These are phyloP conservation scores for Ormyrus pomaceus DNA, from an alignment of 2,888 invertebrate species.

Conservation along the genomic window DNA sequence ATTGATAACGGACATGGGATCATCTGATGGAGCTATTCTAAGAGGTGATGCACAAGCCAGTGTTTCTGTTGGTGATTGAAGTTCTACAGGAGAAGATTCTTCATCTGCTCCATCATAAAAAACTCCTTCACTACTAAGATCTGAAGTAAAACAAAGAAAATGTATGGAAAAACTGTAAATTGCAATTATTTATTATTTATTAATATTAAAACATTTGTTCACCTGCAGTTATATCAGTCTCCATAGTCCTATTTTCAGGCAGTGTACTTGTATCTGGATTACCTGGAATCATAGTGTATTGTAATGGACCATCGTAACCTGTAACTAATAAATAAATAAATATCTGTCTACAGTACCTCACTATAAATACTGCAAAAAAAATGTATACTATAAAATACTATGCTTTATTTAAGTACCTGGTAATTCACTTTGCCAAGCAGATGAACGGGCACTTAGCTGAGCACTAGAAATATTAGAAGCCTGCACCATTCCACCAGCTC, in stretches of 20 bases:
- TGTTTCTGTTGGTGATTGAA: slow-evolving; percentile 71
- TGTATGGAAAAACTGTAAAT: slow-evolving; percentile 30
- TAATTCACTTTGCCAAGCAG: slow-evolving; percentile 82
- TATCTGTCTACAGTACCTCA: neutral
- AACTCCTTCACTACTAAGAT: slow-evolving; percentile 67
- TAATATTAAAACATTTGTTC: slow-evolving; percentile 66
- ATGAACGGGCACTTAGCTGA: slow-evolving; percentile 81
- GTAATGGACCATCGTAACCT: slow-evolving; percentile 93
- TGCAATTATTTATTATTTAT: slow-evolving; percentile 16
- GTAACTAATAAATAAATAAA: slow-evolving; percentile 54
- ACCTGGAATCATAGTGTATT: slow-evolving; percentile 88
- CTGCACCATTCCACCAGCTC: slow-evolving; percentile 88
- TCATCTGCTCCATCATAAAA: slow-evolving; percentile 74
- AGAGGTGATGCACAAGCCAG: slow-evolving; percentile 70
- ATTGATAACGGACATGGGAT: slow-evolving; percentile 66
- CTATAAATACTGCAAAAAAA: neutral
- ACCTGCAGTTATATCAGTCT: slow-evolving; percentile 68
- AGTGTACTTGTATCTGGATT: slow-evolving; percentile 81
- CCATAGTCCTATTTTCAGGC: slow-evolving; percentile 68
- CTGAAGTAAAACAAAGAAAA: slow-evolving; percentile 56
- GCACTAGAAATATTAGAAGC: slow-evolving; percentile 88
- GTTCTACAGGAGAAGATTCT: slow-evolving; percentile 76
- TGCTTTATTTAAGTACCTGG: slow-evolving; percentile 78
- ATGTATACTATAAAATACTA: neutral
- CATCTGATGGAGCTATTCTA: slow-evolving; percentile 72